These are phyloP conservation scores for Tachystola acroxantha DNA, from an alignment of 2,888 invertebrate species.

Conservation along the genomic window DNA sequence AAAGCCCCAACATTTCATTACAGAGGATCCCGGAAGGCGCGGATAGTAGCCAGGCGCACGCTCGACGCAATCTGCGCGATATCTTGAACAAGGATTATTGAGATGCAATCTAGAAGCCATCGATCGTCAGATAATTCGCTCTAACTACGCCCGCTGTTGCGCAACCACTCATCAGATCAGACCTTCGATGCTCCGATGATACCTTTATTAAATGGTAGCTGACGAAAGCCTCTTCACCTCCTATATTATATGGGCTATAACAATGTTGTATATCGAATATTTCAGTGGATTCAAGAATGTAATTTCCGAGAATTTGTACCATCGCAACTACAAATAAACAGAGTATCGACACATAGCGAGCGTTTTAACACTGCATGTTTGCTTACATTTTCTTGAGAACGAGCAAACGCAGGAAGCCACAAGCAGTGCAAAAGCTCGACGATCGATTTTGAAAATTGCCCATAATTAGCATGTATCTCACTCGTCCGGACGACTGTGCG, in stretches of 20 bases:
- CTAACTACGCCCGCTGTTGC: conserved; percentile 62
- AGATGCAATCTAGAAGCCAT: conserved; percentile 74
- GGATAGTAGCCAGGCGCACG: conserved; percentile 51
- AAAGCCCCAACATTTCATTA: conserved; percentile 32
- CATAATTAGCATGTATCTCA: conserved; percentile 75
- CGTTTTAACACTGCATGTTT: conserved; percentile 34
- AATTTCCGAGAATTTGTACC: background rate
- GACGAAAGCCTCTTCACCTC: conserved; percentile 17
- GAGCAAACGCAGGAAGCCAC: conserved; percentile 66
- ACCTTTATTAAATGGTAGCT: conserved; percentile 74
- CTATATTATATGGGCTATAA: conserved; percentile 6
- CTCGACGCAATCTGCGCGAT: conserved; percentile 53
- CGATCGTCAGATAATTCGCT: conserved; percentile 69
- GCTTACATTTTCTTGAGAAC: conserved; percentile 42
- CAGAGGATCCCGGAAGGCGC: conserved; percentile 51
- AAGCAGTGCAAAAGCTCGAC: conserved; percentile 64
- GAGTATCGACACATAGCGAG: conserved; percentile 14
- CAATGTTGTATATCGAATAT: background rate
- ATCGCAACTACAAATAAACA: background rate
- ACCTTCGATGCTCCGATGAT: conserved; percentile 55
- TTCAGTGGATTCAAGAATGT: background rate
- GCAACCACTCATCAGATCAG: conserved; percentile 67
- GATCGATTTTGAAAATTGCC: conserved; percentile 77
- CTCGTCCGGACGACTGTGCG: conserved; percentile 62
- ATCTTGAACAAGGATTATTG: conserved; percentile 67